Evolutionary conservation across 2,797 vertebrate species (phyloP).

Genomic region (Cuniculus paca): DNA sequence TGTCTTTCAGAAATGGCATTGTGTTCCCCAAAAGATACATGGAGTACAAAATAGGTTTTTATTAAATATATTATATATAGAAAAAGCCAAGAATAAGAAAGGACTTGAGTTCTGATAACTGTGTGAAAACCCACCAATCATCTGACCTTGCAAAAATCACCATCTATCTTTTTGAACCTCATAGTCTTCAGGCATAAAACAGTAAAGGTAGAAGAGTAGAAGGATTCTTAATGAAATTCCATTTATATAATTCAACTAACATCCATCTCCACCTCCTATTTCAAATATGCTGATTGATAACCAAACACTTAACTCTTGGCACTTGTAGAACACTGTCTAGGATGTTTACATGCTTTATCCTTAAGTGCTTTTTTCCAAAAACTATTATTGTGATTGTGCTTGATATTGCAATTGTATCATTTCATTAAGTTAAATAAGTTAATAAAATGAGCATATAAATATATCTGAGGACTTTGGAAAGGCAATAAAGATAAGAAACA

Average conservation of each 20-base stretch:
- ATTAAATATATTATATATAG: neutral
- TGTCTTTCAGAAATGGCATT: slow-evolving; percentile 60
- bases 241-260: neutral
- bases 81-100: neutral
- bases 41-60: neutral
- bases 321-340: neutral
- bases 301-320: neutral
- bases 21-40: neutral
- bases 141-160: slow-evolving; percentile 22
- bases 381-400: neutral
- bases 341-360: neutral
- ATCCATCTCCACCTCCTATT: neutral
- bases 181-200: slow-evolving; percentile 38
- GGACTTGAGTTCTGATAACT: neutral
- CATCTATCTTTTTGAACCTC: neutral
- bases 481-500: neutral
- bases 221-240: neutral
- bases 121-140: neutral
- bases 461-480: slow-evolving; percentile 50
- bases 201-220: neutral
- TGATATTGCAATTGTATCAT: neutral
- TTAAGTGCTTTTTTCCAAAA: neutral
- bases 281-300: neutral
- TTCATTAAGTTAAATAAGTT: slow-evolving; percentile 33
- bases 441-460: slow-evolving; percentile 32